phyloP scores from a whole-genome alignment of 2,113 vertebrate species.

The Butastur rufipennis region DNA sequence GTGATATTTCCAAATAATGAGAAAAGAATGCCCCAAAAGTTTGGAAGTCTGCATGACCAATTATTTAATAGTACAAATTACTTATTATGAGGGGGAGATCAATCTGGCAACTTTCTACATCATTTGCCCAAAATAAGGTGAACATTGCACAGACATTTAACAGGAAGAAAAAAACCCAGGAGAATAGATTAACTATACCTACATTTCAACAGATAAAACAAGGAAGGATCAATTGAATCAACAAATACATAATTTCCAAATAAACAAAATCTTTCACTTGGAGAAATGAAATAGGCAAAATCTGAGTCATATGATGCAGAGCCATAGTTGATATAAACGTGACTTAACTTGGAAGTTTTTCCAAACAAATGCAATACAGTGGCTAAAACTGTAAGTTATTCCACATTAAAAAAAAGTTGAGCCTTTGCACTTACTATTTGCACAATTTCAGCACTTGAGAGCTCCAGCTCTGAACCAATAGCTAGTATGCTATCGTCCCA shows the following conservation, averaged over 20 bases:
- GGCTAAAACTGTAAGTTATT: background rate
- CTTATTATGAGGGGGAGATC: background rate
- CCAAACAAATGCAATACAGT: background rate
- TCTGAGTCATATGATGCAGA: background rate
- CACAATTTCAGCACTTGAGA: background rate
- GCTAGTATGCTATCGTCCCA: fast-evolving
- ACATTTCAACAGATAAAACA: background rate
- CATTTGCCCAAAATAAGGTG: background rate
- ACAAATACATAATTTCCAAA: background rate
- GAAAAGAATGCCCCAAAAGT: background rate
- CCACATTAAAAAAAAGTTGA: too few relatives aligned
- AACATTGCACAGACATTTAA: background rate
- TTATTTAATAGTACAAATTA: background rate
- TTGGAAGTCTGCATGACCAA: background rate
- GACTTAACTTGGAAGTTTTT: background rate
- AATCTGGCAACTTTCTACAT: background rate
- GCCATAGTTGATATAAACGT: background rate
- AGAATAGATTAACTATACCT: background rate
- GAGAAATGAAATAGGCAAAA: background rate
- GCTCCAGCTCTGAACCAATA: background rate
- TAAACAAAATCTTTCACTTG: background rate
- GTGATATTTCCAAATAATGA: background rate
- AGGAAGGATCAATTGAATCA: background rate
- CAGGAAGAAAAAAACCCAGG: background rate
- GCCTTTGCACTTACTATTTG: background rate